Evolutionary conservation across 2,888 invertebrate species (phyloP), one percentile per base, ranked within the genome.

Genomic region (Osmoderma eremita): DNA sequence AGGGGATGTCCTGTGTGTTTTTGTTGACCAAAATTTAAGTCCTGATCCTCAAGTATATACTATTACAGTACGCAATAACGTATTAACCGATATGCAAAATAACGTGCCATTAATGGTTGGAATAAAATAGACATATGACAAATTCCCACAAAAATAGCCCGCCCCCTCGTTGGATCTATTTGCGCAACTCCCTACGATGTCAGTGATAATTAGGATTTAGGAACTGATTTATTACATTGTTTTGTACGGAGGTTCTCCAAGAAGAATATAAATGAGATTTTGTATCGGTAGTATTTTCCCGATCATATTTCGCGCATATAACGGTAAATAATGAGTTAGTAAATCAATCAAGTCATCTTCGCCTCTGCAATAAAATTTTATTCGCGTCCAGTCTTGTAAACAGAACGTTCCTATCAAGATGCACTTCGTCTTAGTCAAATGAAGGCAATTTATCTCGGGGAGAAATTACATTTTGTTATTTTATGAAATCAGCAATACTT

Each of bases 211-310:
- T 45, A 45, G 45, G 18, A 42, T 45, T 18, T 17, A 18, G 13
- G 45, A 45, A 17, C 45, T 45, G 45, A 45, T 45, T 45, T 45
- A 45, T 45, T 45, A 17, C 18, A 18, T 45, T 45, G 18, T 45
- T 45, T 45, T 45, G 15, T 45, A 45, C 17, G 45, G 45, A 45
- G 18, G 10, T 15, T 45, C 45, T 17, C 15, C 15, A 42, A 10
- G 45, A 15, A 45, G 45, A 10, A 45, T 45, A 45, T 45, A 45
- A 45, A 45, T 45, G 15, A 8, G 6, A 10, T 45, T 45, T 45
- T 45, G 4, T 45, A 45, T 45, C 45, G 3, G 1, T 15, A 45
- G 10, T 17, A 45, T 45, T 45, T 45, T 18, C 18, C 17, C 17
- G 45, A 45, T 45, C 45, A 45, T 45, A 45, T 45, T 45, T 45